Base-by-base conservation (phyloP, 2,113 vertebrate species). In the Percopsis transmontana region DNA sequence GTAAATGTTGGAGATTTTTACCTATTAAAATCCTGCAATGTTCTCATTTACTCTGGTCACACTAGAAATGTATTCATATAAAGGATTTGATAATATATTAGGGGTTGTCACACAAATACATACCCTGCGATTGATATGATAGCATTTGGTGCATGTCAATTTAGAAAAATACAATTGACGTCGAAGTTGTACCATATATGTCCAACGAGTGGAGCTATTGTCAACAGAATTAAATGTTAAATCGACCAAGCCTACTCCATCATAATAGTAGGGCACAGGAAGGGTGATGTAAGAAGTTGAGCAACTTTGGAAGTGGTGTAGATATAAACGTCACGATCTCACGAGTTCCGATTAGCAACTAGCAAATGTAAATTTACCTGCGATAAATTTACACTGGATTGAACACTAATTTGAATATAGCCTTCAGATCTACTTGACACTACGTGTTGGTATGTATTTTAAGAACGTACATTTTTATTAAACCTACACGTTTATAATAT, bases 1-100 rank as follows among this genome's bases (percentile, higher is more conserved):
- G 20, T 66, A 57, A 63, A 59, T 77, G 40, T 85, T 69, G 76
- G 47, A 76, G 72, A 71, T 24, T 73, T 85, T 76, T 85, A 72
- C 57, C 77, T 83, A 33, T 77, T 87, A 51, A 81, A 88, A 88
- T 88, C 82, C 94, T 93, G 93, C 91, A 91, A 94, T 85, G 72
- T 85, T 88, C 90, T 87, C 91, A 72, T 82, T 45, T 14, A 45
- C 12, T 16, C 15, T 45, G 42, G 3, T 45, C 42, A 12, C 42
- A 45, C 12, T 45, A 6, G 5, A 33, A 7, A 33, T 33, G 27
- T 33, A 33, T 33, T 33, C 5, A 33, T 33, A 33, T 33, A 7
- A 33, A 7, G 5, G 27, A 33, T 8, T 11, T 64, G 13, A 57
- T 58, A 12, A 12, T 7, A 12, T 5, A 55, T 13, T 23, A 20